A percentile compares a stretch with the other conserved stretches of the same genome.
phyloP scores from a whole-genome alignment of 2,113 vertebrate genomes.

The Muntiacus muntjak region DNA sequence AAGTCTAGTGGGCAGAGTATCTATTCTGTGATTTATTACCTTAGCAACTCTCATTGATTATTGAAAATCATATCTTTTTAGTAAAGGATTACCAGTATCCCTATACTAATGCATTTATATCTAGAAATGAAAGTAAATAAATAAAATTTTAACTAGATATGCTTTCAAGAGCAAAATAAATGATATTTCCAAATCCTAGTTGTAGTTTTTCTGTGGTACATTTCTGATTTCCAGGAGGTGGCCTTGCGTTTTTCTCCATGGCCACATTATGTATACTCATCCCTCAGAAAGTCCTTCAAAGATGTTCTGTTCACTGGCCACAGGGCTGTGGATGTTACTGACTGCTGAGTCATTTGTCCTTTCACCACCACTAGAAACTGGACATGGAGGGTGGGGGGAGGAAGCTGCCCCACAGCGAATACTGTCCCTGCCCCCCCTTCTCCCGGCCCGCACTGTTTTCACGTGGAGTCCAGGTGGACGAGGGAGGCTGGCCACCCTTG shows the following conservation, averaged over 20 bases:
- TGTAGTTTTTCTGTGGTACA: not conserved
- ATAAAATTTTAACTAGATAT: not conserved
- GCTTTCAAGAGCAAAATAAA: not conserved
- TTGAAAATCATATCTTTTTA: not conserved
- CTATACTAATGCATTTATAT: not conserved
- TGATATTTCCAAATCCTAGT: not conserved
- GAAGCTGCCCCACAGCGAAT: accelerated
- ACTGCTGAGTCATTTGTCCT: not conserved
- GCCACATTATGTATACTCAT: not conserved
- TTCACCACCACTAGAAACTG: not conserved
- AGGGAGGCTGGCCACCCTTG: not conserved
- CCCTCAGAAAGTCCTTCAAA: not conserved
- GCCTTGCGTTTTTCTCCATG: not conserved
- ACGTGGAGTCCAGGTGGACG: not conserved
- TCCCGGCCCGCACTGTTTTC: not conserved
- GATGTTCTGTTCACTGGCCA: not conserved
- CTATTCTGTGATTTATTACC: not conserved
- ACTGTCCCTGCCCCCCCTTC: not conserved
- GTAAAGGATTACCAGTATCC: not conserved
- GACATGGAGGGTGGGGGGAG: not conserved
- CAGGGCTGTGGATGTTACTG: too few species aligned
- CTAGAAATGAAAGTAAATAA: not conserved
- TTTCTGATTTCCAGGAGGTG: not conserved
- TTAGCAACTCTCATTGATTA: not conserved
- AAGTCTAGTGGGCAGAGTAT: not conserved